A percentile compares a stretch with the other conserved stretches of the same genome.
Evolutionary conservation across 2,113 vertebrate genomes (phyloP).

Genomic region (Sprattus sprattus): DNA sequence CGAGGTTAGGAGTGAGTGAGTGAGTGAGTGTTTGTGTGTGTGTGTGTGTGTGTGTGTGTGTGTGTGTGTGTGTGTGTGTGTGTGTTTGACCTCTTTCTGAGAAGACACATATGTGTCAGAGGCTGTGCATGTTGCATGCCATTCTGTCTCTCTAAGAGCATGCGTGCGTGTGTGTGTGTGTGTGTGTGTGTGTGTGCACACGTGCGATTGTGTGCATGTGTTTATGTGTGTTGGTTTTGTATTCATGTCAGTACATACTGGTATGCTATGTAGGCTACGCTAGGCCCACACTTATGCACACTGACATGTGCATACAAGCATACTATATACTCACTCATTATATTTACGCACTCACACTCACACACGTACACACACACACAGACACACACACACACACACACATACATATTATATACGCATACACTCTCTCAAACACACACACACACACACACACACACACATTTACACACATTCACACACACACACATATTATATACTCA

Average conservation of each 20-base stretch:
- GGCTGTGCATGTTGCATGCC: too few species aligned
- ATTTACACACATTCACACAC: background rate
- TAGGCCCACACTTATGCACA: too few species aligned
- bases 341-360: too few species aligned
- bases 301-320: too few species aligned
- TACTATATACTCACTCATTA: too few species aligned
- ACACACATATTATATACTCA: background rate
- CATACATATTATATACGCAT: too few species aligned
- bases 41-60: background rate
- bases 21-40: background rate
- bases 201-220: background rate
- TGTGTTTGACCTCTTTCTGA: background rate
- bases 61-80: constrained; percentile 9
- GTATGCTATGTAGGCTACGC: too few species aligned
- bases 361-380: too few species aligned
- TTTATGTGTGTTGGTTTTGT: too few species aligned
- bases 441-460: constrained; percentile 10
- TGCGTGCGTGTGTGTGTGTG: background rate
- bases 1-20: background rate
- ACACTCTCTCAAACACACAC: background rate
- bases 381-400: too few species aligned
- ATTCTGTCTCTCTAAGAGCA: too few species aligned
- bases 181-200: background rate
- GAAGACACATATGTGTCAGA: background rate
- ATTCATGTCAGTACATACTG: too few species aligned